Evolutionary conservation across 2,113 vertebrate genomes (phyloP).

Genomic region (Hemiprocne comata): DNA sequence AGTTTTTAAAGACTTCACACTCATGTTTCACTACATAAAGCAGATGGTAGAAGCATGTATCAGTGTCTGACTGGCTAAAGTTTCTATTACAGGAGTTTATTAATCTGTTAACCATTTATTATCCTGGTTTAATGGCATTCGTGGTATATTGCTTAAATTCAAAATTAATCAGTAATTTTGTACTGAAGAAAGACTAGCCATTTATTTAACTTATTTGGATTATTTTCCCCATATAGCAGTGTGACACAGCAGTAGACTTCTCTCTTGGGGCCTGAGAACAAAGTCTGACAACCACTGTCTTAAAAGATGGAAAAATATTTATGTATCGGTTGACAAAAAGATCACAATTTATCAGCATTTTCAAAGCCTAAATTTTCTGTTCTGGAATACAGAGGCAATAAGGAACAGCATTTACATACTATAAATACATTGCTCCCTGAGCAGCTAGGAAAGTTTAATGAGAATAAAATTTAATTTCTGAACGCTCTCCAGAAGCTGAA

Average conservation of each 20-base stretch:
- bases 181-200: neutral
- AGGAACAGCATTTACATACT: neutral
- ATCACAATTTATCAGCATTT: slow-evolving; percentile 6
- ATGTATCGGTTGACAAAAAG: slow-evolving; percentile 9
- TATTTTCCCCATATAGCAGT: neutral
- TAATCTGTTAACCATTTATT: neutral
- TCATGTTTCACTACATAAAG: neutral
- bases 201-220: neutral
- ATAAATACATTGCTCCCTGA: slow-evolving; percentile 33
- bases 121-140: neutral
- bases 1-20: no score
- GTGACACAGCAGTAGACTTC: neutral
- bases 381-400: slow-evolving; percentile 22
- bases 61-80: neutral
- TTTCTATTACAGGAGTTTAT: neutral
- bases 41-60: neutral
- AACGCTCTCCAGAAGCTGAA: neutral
- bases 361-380: neutral
- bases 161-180: neutral
- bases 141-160: neutral
- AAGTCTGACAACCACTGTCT: neutral
- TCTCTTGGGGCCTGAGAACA: neutral
- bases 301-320: slow-evolving; percentile 61
- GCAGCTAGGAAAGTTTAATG: neutral
- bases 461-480: neutral